Evolutionary conservation across 2,888 invertebrate genomes (phyloP).

Genomic region (Adineta ricciae): DNA sequence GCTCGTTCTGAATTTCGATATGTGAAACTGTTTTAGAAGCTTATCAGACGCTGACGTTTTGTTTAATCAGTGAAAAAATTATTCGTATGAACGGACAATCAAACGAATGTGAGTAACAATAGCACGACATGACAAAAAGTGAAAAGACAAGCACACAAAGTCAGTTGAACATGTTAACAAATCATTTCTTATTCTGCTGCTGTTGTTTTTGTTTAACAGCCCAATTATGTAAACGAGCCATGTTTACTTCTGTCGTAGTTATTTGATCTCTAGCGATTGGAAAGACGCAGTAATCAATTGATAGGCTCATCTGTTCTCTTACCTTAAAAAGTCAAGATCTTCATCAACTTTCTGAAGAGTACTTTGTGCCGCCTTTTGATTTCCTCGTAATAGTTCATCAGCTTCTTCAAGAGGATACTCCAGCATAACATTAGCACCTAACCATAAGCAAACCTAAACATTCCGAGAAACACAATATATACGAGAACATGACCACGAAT

Average conservation of each 20-base stretch:
- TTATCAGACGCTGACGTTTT: no score
- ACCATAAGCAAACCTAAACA: conserved; percentile 29
- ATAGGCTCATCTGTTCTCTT: neutral
- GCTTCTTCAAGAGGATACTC: conserved; percentile 32
- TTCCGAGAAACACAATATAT: neutral
- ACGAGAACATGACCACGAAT: neutral
- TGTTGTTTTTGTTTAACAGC: conserved; percentile 32
- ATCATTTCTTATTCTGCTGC: neutral
- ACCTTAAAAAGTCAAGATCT: conserved; percentile 34
- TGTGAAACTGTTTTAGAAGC: no score
- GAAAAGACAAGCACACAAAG: neutral
- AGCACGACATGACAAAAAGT: neutral
- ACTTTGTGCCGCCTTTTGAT: conserved; percentile 27
- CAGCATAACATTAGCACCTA: conserved; percentile 33
- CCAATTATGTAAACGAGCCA: conserved; percentile 33
- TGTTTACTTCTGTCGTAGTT: conserved; percentile 34
- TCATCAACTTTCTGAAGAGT: conserved; percentile 27
- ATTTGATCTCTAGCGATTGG: conserved; percentile 29
- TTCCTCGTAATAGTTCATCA: conserved; percentile 28
- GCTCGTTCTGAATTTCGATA: no score
- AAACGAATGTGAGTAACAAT: neutral
- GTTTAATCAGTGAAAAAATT: neutral
- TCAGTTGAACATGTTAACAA: neutral
- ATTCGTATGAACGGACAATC: neutral
- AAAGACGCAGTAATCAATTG: neutral